Percentiles rank a stretch among this genome's conserved stretches.
Evolutionary conservation across 1,140 invertebrate genomes (phyloP).

Genomic region (Pseudomyrmex flavicornis): DNA sequence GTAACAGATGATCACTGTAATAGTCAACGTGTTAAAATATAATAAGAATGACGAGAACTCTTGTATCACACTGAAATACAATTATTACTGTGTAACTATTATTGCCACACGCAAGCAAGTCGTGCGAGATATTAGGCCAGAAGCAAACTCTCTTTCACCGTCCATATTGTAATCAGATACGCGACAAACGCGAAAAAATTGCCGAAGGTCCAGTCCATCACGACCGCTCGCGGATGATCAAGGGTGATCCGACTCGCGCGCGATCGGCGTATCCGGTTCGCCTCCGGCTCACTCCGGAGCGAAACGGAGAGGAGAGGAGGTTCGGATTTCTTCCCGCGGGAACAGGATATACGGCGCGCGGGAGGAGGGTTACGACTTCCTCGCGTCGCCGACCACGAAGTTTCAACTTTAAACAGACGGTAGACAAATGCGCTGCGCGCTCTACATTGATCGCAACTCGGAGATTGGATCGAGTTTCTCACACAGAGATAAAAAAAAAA

Average conservation of each 20-base stretch:
- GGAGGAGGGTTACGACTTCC: slow-evolving; percentile 60
- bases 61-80: not conserved
- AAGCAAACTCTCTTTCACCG: slow-evolving; percentile 27
- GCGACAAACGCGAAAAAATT: slow-evolving; percentile 57
- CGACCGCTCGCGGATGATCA: slow-evolving; percentile 48
- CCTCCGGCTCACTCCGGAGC: slow-evolving; percentile 58
- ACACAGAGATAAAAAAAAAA: no score
- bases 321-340: slow-evolving; percentile 75
- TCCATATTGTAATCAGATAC: slow-evolving; percentile 54
- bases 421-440: slow-evolving; percentile 84
- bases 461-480: slow-evolving; percentile 84
- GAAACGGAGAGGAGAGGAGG: slow-evolving; percentile 54
- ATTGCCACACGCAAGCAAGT: not conserved
- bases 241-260: slow-evolving; percentile 55
- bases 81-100: not conserved
- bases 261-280: slow-evolving; percentile 69
- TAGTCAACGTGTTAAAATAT: no score
- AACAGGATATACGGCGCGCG: not conserved
- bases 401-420: slow-evolving; percentile 76
- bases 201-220: slow-evolving; percentile 48
- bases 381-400: slow-evolving; percentile 68
- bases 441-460: slow-evolving; percentile 82
- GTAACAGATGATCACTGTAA: no score
- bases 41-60: not conserved
- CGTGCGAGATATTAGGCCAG: slow-evolving; percentile 17